Evolutionary conservation across 2,888 invertebrate species (phyloP).

Genomic region (Rhaphigaster nebulosa): DNA sequence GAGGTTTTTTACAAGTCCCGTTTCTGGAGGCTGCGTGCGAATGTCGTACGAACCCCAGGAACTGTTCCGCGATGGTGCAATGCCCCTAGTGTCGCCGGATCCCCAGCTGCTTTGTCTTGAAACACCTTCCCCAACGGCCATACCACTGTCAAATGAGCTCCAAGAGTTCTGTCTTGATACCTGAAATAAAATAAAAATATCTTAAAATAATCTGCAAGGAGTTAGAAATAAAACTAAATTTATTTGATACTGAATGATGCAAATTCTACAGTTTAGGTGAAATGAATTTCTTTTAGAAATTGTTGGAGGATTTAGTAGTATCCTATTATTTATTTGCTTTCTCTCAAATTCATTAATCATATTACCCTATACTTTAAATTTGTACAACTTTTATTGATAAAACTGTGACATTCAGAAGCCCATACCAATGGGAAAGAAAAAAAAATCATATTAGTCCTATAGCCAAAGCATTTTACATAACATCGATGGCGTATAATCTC

Average conservation of each 20-base stretch:
- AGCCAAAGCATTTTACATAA: too few relatives aligned
- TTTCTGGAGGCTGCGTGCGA: conserved; percentile 72
- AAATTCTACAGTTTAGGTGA: too few relatives aligned
- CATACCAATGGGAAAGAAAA: too few relatives aligned
- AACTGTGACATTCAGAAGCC: too few relatives aligned
- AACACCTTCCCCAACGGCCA: conserved; percentile 69
- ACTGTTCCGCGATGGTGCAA: conserved; percentile 77
- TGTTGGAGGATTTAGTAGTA: too few relatives aligned
- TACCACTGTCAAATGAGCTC: conserved; percentile 84
- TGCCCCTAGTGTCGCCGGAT: conserved; percentile 75
- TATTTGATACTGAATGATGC: background rate
- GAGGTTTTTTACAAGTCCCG: conserved; percentile 82
- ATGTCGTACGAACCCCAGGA: conserved; percentile 82
- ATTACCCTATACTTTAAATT: too few relatives aligned
- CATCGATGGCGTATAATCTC: too few relatives aligned
- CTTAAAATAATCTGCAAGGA: background rate
- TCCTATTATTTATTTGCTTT: too few relatives aligned
- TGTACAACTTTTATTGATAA: too few relatives aligned
- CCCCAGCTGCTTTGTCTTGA: conserved; percentile 83
- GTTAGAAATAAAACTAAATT: background rate
- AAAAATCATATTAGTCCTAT: too few relatives aligned
- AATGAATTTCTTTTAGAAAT: too few relatives aligned
- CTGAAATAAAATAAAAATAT: conserved; percentile 53
- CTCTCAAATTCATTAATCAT: too few relatives aligned
- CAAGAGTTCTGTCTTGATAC: conserved; percentile 81